Percentiles rank a stretch among this genome's conserved stretches.
Conservation (phyloP, 1,140 invertebrate species). For the Zaprionus taronus region DNA sequence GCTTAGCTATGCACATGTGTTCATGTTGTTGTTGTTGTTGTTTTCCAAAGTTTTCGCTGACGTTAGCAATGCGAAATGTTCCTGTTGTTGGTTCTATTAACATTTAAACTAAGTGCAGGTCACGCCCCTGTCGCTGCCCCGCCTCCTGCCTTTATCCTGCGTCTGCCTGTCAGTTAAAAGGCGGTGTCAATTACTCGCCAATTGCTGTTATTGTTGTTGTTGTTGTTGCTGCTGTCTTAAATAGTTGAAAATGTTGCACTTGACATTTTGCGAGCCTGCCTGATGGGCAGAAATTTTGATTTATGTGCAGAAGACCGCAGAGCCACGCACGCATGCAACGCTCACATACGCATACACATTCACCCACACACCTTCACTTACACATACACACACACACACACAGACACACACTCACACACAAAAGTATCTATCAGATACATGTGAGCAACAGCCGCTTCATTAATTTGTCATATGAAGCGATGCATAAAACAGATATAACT, state of each 20-base stretch:
- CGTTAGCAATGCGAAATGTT: conserved; percentile 48
- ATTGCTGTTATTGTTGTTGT: conserved; percentile 38
- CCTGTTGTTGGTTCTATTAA: conserved; percentile 64
- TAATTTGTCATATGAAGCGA: conserved; percentile 77
- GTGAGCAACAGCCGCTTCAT: conserved; percentile 57
- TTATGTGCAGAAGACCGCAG: conserved; percentile 48
- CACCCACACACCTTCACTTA: conserved; percentile 4
- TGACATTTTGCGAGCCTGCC: conserved; percentile 57
- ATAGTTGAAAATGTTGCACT: conserved; percentile 60
- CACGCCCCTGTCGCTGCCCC: background rate
- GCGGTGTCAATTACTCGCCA: conserved; percentile 57
- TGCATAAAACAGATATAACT: conserved; percentile 57
- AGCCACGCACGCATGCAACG: conserved; percentile 17
- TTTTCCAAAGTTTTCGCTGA: conserved; percentile 65
- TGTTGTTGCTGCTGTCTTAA: conserved; percentile 41
- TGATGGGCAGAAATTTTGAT: conserved; percentile 75
- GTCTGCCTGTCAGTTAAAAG: conserved; percentile 2
- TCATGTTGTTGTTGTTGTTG: conserved; percentile 30
- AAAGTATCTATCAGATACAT: conserved; percentile 41
- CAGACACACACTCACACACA: background rate
- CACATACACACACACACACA: background rate
- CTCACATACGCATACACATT: conserved; percentile 13
- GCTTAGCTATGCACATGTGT: conserved; percentile 45
- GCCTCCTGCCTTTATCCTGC: background rate
- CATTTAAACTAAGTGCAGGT: conserved; percentile 51